These are phyloP conservation scores for Mus caroli DNA, from an alignment of 2,797 vertebrate genomes.

Conservation along the genomic window DNA sequence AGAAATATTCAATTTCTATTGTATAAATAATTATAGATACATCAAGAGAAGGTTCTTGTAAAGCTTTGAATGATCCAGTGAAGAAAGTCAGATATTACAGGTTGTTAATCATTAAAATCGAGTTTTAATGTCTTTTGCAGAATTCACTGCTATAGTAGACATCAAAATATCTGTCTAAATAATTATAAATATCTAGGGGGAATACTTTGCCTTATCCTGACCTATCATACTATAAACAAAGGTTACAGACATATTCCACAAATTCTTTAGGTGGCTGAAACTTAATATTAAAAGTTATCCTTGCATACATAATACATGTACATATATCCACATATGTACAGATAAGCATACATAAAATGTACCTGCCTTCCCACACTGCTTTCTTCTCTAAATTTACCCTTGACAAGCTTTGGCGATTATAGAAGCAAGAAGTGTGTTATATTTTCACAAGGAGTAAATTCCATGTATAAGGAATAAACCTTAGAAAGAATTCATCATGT, in stretches of 20 bases:
- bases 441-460: conserved; percentile 57
- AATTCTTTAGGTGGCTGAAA: neutral
- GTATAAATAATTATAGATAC: neutral
- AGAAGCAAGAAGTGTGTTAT: neutral
- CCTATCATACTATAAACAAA: conserved; percentile 32
- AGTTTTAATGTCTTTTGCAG: conserved; percentile 15
- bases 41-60: neutral
- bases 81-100: neutral
- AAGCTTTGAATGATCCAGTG: neutral
- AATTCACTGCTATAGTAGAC: neutral
- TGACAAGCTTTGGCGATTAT: neutral
- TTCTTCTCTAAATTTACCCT: neutral
- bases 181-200: neutral
- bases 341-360: neutral
- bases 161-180: neutral
- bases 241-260: neutral
- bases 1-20: neutral
- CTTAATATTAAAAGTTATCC: neutral
- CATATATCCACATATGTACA: neutral
- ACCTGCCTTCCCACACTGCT: neutral
- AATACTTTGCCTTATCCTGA: neutral
- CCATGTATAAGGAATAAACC: conserved; percentile 32
- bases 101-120: conserved; percentile 28
- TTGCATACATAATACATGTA: neutral
- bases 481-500: conserved; percentile 40